A percentile compares a stretch with the other conserved stretches of the same genome.
Evolutionary conservation across 2,797 vertebrate genomes (phyloP).

Genomic region (Eulemur coronatus): DNA sequence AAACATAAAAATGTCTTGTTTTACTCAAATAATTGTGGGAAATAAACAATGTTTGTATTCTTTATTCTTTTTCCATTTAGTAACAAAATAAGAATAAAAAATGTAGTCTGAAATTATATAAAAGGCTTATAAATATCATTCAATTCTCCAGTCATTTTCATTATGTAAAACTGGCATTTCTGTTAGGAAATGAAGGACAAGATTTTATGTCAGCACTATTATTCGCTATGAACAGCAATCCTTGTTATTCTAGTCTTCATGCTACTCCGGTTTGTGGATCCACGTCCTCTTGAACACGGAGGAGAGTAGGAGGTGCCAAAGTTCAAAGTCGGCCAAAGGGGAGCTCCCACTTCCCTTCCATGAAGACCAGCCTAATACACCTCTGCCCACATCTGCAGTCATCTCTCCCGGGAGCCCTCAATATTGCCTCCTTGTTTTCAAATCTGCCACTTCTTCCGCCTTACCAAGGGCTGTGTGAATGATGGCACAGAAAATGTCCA

Average conservation of each 20-base stretch:
- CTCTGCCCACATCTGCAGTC: too few relatives aligned
- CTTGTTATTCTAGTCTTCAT: background rate
- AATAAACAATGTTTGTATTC: conserved; percentile 7
- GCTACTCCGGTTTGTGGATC: background rate
- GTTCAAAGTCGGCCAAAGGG: background rate
- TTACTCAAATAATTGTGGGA: background rate
- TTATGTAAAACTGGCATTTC: background rate
- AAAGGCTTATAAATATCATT: background rate
- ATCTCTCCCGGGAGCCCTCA: background rate
- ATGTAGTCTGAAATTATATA: background rate
- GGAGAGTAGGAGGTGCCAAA: background rate
- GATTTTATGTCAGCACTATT: background rate
- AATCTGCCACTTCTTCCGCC: background rate
- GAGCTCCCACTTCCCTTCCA: background rate
- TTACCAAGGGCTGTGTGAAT: conserved; percentile 49
- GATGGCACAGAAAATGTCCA: conserved; percentile 59
- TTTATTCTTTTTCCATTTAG: conserved; percentile 17
- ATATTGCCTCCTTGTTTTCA: background rate
- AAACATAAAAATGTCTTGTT: background rate
- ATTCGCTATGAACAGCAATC: background rate
- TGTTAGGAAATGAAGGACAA: background rate
- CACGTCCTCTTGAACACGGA: background rate
- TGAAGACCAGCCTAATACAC: background rate
- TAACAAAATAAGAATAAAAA: conserved; percentile 28
- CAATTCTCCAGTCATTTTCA: background rate